Evolutionary conservation across 1,140 invertebrate genomes (phyloP), one percentile per base, ranked within the genome.

Genomic region (Dreissena rostriformis): DNA sequence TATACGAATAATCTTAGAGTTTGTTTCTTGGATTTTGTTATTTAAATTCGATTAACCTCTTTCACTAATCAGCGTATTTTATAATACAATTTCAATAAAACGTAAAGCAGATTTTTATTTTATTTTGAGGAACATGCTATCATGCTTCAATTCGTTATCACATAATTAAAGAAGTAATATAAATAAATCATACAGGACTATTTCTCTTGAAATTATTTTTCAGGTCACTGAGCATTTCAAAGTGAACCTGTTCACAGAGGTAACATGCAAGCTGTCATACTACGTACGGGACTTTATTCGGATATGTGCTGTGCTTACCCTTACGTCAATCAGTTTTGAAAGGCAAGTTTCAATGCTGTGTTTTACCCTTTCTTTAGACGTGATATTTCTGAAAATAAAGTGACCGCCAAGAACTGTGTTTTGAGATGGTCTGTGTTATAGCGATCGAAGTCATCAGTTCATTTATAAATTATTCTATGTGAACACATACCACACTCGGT

Each of bases 291-390:
- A 87, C 65, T 72, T 85, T 17, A 85, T 68, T 1, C 70, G 84
- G 49, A 52, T 77, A 14, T 87, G 73, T 51, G 81, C 82, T 17
- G 82, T 87, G 8, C 26, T 87, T 5, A 87, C 86, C 19, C 65
- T 85, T 17, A 84, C 77, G 14, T 66, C 81, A 15, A 85, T 87
- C 53, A 87, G 86, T 65, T 83, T 84, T 70, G 85, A 86, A 80
- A 67, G 85, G 85, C 83, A 67, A 73, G 65, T 2, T 70, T 0
- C 28, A 49, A 19, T 28, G 29, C 28, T n/a, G n/a, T 77, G 65
- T 66, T 26, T 74, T 39, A 39, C 39, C 39, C 4, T 39, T 39
- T 39, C 39, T 39, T 39, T 39, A 39, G 2, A 39, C 39, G 39
- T 2, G 39, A 39, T 39, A 39, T 39, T 39, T 2, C 8, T 39